These are phyloP conservation scores for Thunnus thynnus DNA, from an alignment of 2,113 vertebrate species.

Conservation along the genomic window DNA sequence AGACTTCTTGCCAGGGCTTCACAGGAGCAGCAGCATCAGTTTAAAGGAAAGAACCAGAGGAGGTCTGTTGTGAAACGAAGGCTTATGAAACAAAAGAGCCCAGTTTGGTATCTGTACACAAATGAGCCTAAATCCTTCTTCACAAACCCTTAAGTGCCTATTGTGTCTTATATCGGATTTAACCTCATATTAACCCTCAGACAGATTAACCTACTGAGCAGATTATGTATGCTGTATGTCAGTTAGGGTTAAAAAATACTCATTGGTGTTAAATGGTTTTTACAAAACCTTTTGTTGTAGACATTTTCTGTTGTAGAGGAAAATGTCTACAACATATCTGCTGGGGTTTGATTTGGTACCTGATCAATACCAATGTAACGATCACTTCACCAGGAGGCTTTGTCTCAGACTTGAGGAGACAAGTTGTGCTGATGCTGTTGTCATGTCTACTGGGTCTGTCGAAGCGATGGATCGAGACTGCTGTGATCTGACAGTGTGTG, in stretches of 20 bases:
- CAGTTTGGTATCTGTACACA: conserved; percentile 16
- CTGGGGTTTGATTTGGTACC: conserved; percentile 38
- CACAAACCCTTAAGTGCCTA: conserved; percentile 3
- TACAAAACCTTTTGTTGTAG: neutral
- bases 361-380: conserved; percentile 35
- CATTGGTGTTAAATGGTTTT: conserved; percentile 1
- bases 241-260: conserved; percentile 19
- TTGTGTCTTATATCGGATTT: neutral
- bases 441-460: conserved; percentile 6
- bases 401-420: conserved; percentile 22
- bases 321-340: conserved; percentile 3
- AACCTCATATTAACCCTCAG: neutral
- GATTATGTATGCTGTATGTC: neutral
- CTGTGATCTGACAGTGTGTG: neutral
- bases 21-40: conserved; percentile 2
- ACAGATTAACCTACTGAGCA: conserved; percentile 10
- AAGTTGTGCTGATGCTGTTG: conserved; percentile 1
- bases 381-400: neutral
- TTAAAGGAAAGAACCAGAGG: neutral
- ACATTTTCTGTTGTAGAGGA: neutral
- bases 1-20: conserved; percentile 45
- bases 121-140: conserved; percentile 6
- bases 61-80: neutral
- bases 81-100: conserved; percentile 4
- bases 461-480: neutral